Evolutionary conservation across 2,888 invertebrate genomes (phyloP).

Genomic region (Catocala sponsa): DNA sequence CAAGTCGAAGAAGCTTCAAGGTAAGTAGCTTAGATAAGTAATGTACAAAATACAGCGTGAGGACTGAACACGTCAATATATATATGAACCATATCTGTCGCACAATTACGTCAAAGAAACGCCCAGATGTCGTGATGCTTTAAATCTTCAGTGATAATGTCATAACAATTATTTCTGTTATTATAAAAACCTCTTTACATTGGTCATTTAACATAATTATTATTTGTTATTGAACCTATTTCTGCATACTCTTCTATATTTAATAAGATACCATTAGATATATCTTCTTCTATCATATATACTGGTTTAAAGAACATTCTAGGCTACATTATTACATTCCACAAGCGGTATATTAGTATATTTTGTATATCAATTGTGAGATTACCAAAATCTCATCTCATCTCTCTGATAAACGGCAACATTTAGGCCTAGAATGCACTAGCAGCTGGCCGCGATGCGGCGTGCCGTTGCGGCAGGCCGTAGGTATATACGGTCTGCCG

Average conservation of each 20-base stretch:
- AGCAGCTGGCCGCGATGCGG: no score
- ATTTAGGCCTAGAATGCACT: no score
- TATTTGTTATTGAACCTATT: neutral
- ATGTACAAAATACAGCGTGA: constrained; percentile 81
- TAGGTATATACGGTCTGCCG: no score
- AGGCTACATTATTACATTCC: no score
- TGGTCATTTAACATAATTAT: constrained; percentile 23
- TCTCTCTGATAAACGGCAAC: no score
- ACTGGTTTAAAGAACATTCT: no score
- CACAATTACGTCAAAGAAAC: constrained; percentile 86
- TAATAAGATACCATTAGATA: no score
- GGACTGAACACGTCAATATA: constrained; percentile 80
- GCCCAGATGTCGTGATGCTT: constrained; percentile 82
- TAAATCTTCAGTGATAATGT: constrained; percentile 79
- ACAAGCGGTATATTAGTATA: no score
- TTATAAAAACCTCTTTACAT: constrained; percentile 63
- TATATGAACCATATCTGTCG: constrained; percentile 83
- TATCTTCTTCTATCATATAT: no score
- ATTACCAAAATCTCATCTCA: no score
- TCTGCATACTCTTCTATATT: neutral
- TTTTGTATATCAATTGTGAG: no score
- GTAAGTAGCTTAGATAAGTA: constrained; percentile 85
- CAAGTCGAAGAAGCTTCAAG: constrained; percentile 80
- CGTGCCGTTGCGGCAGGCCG: no score
- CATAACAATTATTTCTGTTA: constrained; percentile 71